A percentile compares a stretch with the other conserved stretches of the same genome.
These are phyloP conservation scores for Vanessa atalanta DNA, from an alignment of 1,140 invertebrate species.

Conservation along the genomic window DNA sequence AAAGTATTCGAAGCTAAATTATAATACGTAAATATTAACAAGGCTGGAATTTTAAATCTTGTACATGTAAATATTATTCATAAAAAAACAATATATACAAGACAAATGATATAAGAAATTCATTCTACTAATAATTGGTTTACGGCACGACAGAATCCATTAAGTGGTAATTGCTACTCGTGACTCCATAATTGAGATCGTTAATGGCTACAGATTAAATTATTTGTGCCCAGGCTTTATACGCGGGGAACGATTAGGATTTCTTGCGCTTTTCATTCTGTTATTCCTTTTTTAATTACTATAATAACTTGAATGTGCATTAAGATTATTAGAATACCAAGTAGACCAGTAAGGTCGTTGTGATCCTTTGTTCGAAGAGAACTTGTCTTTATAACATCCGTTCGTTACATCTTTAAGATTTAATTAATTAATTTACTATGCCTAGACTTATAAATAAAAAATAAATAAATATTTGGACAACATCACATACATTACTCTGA, in stretches of 20 bases:
- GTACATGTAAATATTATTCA: background rate
- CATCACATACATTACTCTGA: too few relatives aligned
- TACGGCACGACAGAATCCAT: conserved; percentile 31
- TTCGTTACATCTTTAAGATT: too few relatives aligned
- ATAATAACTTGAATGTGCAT: conserved; percentile 4
- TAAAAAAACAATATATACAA: conserved; percentile 6
- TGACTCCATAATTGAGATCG: conserved; percentile 36
- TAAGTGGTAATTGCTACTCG: conserved; percentile 35
- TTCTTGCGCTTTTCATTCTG: conserved; percentile 8
- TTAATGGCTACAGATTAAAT: conserved; percentile 34
- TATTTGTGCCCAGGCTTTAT: conserved; percentile 20
- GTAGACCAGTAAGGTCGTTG: background rate
- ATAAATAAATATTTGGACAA: too few relatives aligned
- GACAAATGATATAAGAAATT: conserved; percentile 22
- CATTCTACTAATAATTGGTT: conserved; percentile 25
- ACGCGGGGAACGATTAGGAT: conserved; percentile 10
- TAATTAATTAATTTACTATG: too few relatives aligned
- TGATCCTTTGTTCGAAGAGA: background rate
- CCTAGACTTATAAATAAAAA: too few relatives aligned
- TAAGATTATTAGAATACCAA: background rate
- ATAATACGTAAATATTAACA: too few relatives aligned
- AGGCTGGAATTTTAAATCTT: too few relatives aligned
- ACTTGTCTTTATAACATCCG: too few relatives aligned
- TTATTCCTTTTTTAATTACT: conserved; percentile 16
- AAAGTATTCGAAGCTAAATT: too few relatives aligned